These are phyloP conservation scores for Pollenia angustigena DNA, from an alignment of 2,888 invertebrate species.

Conservation along the genomic window DNA sequence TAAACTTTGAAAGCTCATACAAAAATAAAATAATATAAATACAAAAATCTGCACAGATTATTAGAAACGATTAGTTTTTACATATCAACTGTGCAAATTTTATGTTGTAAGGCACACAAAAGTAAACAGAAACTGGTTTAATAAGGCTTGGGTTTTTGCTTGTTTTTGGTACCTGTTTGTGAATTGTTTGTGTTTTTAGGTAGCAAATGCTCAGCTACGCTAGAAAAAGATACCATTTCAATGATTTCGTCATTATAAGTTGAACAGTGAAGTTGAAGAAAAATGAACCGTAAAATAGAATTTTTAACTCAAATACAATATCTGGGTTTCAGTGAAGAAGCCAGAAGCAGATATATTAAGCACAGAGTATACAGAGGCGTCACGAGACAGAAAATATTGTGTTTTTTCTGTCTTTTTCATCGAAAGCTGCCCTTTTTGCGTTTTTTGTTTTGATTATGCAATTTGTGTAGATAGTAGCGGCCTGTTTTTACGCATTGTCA, in stretches of 20 bases:
- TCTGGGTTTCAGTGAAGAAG: slow-evolving; percentile 63
- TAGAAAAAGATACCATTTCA: slow-evolving; percentile 28
- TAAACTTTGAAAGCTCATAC: too few species aligned
- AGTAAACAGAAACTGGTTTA: slow-evolving; percentile 18
- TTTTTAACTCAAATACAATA: slow-evolving; percentile 47
- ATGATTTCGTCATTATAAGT: slow-evolving; percentile 19
- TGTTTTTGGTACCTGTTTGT: neutral
- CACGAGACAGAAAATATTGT: too few species aligned
- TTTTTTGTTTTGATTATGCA: too few species aligned
- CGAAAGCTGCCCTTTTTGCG: too few species aligned
- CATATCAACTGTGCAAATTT: neutral
- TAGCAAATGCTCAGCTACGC: slow-evolving; percentile 28
- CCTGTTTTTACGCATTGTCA: too few species aligned
- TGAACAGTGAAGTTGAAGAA: too few species aligned
- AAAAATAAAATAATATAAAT: slow-evolving; percentile 1
- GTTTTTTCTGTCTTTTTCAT: too few species aligned
- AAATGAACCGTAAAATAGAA: too few species aligned
- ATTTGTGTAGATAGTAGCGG: too few species aligned
- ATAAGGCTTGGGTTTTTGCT: neutral
- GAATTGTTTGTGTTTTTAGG: slow-evolving; percentile 18
- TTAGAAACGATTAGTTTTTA: slow-evolving; percentile 1
- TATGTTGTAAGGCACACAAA: slow-evolving; percentile 13
- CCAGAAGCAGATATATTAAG: slow-evolving; percentile 17
- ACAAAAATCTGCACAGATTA: slow-evolving; percentile 11
- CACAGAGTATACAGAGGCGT: too few species aligned